Evolutionary conservation across 2,113 vertebrate genomes (phyloP).

Genomic region (Himantopus leucocephalus): DNA sequence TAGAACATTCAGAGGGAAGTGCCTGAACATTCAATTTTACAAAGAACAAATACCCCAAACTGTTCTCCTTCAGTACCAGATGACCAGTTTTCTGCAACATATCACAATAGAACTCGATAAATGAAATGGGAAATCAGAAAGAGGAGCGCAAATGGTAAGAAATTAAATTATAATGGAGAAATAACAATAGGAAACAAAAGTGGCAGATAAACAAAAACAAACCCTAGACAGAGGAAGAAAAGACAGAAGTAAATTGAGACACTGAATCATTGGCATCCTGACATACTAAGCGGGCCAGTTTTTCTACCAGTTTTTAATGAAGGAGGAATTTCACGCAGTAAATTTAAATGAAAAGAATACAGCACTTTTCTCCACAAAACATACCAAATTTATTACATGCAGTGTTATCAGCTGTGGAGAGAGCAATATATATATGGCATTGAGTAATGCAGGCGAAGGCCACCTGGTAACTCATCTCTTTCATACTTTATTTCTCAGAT

Average conservation of each 20-base stretch:
- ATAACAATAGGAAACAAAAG: not conserved
- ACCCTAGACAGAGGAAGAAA: not conserved
- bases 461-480: not conserved
- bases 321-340: not conserved
- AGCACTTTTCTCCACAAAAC: not conserved
- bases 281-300: not conserved
- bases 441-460: not conserved
- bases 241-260: not conserved
- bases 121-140: not conserved
- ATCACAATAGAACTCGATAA: not conserved
- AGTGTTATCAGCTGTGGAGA: not conserved
- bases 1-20: not conserved
- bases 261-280: not conserved
- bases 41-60: not conserved
- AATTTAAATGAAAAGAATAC: not conserved
- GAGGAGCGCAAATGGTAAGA: not conserved
- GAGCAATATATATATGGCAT: not conserved
- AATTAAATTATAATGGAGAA: not conserved
- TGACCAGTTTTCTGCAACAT: not conserved
- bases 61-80: not conserved
- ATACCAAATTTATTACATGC: not conserved
- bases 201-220: not conserved
- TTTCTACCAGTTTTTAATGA: not conserved
- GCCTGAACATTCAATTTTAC: not conserved
- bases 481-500: not conserved